These are phyloP conservation scores for Galeopterus variegatus DNA, from an alignment of 2,113 vertebrate species.

Conservation along the genomic window DNA sequence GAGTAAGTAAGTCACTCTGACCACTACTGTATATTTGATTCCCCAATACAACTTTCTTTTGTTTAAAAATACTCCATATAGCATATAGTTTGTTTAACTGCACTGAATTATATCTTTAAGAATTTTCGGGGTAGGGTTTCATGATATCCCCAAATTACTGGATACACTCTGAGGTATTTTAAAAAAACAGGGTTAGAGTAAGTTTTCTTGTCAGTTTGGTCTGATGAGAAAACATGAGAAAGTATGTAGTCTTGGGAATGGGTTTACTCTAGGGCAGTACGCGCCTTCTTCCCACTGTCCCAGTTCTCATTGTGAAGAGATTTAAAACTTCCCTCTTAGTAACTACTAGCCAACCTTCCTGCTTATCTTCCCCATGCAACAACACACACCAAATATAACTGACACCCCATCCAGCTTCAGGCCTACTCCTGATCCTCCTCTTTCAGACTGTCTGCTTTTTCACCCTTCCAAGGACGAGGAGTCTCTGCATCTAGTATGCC, in stretches of 20 bases:
- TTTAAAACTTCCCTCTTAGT: neutral
- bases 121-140: constrained; percentile 33
- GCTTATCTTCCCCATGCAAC: neutral
- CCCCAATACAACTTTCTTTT: neutral
- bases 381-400: constrained; percentile 21
- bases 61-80: neutral
- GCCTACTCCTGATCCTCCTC: neutral
- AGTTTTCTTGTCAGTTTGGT: neutral
- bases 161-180: neutral
- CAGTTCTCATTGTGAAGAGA: constrained; percentile 15
- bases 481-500: neutral
- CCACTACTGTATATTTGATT: neutral
- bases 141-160: neutral
- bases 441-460: neutral
- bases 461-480: neutral
- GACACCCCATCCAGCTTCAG: neutral
- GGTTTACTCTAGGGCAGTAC: neutral
- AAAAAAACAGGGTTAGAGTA: neutral
- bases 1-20: neutral
- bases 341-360: neutral
- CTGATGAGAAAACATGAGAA: constrained; percentile 30
- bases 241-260: neutral
- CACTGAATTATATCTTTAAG: constrained; percentile 1
- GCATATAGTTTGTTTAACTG: neutral
- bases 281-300: neutral